These are phyloP conservation scores for Lithophane socia DNA, from an alignment of 2,888 invertebrate genomes.

Conservation along the genomic window DNA sequence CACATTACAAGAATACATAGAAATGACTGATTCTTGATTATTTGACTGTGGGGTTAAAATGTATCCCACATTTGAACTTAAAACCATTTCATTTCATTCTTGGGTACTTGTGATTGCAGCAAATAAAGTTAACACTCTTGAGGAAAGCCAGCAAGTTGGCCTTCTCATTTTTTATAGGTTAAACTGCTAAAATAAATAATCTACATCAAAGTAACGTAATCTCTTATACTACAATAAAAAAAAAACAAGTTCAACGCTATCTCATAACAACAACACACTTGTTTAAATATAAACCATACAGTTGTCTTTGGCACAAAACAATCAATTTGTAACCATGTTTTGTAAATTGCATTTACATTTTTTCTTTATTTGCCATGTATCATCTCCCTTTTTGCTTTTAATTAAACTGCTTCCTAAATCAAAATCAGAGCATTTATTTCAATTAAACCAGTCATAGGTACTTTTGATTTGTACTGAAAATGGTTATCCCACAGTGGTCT, in stretches of 20 bases:
- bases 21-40: not conserved
- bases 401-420: not conserved
- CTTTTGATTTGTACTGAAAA: too few relatives aligned
- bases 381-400: not conserved
- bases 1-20: not conserved
- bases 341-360: not conserved
- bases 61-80: not conserved
- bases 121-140: not conserved
- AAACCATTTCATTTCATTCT: not conserved
- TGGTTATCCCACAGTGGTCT: not conserved
- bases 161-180: not conserved
- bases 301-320: constrained; percentile 22
- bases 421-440: too few relatives aligned
- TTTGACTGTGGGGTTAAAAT: not conserved
- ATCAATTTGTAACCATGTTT: constrained; percentile 2
- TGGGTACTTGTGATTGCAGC: not conserved
- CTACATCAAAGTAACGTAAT: constrained; percentile 1
- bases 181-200: not conserved
- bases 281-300: constrained; percentile 37
- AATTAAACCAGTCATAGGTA: too few relatives aligned
- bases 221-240: not conserved
- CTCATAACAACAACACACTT: constrained; percentile 30
- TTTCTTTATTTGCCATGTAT: not conserved
- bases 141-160: not conserved
- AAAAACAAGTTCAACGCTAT: constrained; percentile 21